phyloP scores from a whole-genome alignment of 2,113 vertebrate genomes.

The Ophthalmolycus amberensis region DNA sequence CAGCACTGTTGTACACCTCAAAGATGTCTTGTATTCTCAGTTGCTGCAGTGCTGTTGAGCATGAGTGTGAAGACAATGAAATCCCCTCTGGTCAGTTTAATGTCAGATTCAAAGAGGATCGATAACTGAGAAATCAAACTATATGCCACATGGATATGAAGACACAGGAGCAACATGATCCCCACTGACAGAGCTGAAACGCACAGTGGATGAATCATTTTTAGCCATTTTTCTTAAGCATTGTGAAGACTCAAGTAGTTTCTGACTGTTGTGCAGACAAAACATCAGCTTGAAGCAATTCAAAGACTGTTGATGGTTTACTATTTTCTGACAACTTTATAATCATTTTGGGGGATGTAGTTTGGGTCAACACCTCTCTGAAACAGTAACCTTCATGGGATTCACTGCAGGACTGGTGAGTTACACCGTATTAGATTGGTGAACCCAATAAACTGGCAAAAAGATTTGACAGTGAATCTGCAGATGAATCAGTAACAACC shows the following conservation, averaged over 20 bases:
- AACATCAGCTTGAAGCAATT: background rate
- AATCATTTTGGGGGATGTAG: background rate
- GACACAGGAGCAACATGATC: background rate
- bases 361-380: background rate
- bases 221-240: background rate
- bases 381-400: background rate
- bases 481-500: conserved; percentile 7
- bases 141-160: background rate
- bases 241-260: background rate
- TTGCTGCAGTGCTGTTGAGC: conserved; percentile 24
- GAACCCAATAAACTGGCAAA: background rate
- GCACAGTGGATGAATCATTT: background rate
- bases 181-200: background rate
- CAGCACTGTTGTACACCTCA: conserved; percentile 14
- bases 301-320: background rate
- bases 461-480: background rate
- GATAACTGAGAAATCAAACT: background rate
- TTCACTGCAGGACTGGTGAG: conserved; percentile 6
- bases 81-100: conserved; percentile 5
- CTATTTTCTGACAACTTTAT: conserved; percentile 14
- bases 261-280: background rate
- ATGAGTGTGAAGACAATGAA: background rate
- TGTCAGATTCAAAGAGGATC: conserved; percentile 18
- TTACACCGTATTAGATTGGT: background rate
- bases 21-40: conserved; percentile 18